Base-by-base conservation (phyloP, 2,888 invertebrate species). In the Lamellibrachia satsuma region DNA sequence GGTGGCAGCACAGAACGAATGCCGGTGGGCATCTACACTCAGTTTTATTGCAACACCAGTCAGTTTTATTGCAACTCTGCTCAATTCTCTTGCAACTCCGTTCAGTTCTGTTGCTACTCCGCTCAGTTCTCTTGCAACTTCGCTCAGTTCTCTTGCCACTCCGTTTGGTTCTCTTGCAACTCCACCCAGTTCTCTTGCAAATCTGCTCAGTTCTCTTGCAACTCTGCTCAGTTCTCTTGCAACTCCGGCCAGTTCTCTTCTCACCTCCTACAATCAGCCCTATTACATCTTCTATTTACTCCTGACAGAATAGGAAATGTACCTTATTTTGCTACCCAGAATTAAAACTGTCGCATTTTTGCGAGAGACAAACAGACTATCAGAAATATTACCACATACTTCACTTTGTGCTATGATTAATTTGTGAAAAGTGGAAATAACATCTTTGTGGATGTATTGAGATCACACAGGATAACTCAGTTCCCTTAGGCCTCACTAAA, bases 1-100 rank as follows among this genome's bases (percentile, higher is more conserved):
- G 99, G 99, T 52, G 99, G 98, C 39, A 97, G 97, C 93, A 97
- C 98, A 93, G 99, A 99, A 97, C 97, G 98, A 94, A 99, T 99
- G 99, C 99, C 99, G 94, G 99, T 99, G 97, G 97, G 97, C 90
- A 51, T 39, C 60, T 75, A 75, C 75, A 3, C 75, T 22, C 75
- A 15, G 75, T 75, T 75, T 6, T 75, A 15, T 22, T 0, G 2
- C 51, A 51, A 27, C 90, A n/a, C 51, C 15, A 3, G 11, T 11
- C 22, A 22, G 22, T 75, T 75, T 75, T 75, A 4, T 75, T 75
- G 75, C 51, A 52, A n/a, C 52, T 52, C 11, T 91, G 27, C 27
- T 2, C 39, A n/a, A 27, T 52, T 90, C 52, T 52, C 91, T 0
- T n/a, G n/a, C n/a, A n/a, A n/a, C n/a, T 60, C 11, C 2, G 60